phyloP scores from a whole-genome alignment of 2,113 vertebrate genomes.

The Grammomys surdaster region DNA sequence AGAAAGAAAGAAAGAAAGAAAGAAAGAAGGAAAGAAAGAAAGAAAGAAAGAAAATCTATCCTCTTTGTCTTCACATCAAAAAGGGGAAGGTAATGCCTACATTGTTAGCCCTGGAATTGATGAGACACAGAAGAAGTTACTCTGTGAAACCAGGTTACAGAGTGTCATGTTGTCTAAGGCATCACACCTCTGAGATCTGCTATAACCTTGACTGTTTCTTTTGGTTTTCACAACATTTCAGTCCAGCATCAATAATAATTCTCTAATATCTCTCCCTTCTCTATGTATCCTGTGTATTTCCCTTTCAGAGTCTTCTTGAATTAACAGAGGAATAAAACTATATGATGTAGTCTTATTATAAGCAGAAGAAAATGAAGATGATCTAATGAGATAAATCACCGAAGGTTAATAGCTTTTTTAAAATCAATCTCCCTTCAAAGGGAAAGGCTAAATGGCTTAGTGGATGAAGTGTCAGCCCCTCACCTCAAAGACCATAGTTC shows the following conservation, averaged over 20 bases:
- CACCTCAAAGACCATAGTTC: conserved; percentile 88
- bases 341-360: conserved; percentile 87
- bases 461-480: conserved; percentile 88
- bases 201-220: conserved; percentile 69
- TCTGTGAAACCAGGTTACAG: conserved; percentile 37
- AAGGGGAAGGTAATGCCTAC: conserved; percentile 42
- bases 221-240: conserved; percentile 80
- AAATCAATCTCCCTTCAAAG: conserved; percentile 90
- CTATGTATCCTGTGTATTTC: conserved; percentile 53
- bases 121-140: conserved; percentile 61
- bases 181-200: not conserved
- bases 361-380: conserved; percentile 88
- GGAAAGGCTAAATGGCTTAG: conserved; percentile 90
- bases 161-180: not conserved
- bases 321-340: conserved; percentile 86
- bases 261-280: conserved; percentile 70
- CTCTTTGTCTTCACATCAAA: conserved; percentile 72
- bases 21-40: conserved; percentile 55
- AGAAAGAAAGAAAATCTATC: conserved; percentile 69
- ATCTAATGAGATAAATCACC: conserved; percentile 89
- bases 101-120: conserved; percentile 53
- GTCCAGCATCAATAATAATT: conserved; percentile 75
- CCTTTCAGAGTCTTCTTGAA: conserved; percentile 80
- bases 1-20: conserved; percentile 4
- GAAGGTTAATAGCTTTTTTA: conserved; percentile 91